Evolutionary conservation across 2,113 vertebrate genomes (phyloP), one percentile per base, ranked within the genome.

Genomic region (Nerophis lumbriciformis): DNA sequence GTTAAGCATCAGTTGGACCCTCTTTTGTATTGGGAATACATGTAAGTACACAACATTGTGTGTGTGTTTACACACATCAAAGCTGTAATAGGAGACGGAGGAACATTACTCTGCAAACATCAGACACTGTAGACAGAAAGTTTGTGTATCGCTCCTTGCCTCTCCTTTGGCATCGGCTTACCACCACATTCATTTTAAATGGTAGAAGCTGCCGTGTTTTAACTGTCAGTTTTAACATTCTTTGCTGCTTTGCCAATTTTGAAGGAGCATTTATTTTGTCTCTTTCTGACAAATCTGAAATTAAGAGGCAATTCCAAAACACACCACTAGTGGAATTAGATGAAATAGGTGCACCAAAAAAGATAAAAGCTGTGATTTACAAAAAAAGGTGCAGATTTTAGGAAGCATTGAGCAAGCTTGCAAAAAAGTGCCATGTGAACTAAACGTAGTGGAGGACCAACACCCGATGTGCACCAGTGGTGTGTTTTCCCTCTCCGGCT

Each of bases 51-150:
- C 35, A 61, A 49, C 21, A 69, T 54, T 35, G 38, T 61, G 42
- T 68, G 37, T 72, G 42, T 19, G 1, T 66, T 61, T 71, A 60
- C 70, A 68, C 61, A 83, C 54, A 61, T 57, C 1, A 36, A 52
- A 60, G 50, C 51, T 35, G 58, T 54, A 45, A 60, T 37, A 54
- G 66, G 35, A 75, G 45, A 66, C 38, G 57, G 7, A 57, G 10
- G 19, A 52, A 65, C 15, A 39, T 65, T 21, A 57, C 42, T 53
- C 48, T 65, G 61, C 38, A 73, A 69, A 57, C 39, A 68, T 69
- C 53, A 69, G 37, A 39, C 65, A 55, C 54, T 81, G 78, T 83
- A 82, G 83, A 88, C 78, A 81, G 72, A 78, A 60, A 74, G 13
- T 75, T 28, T 61, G 54, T 35, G 44, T 51, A 63, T 72, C 36